phyloP scores from a whole-genome alignment of 2,113 vertebrate genomes.

The Orcinus orca region DNA sequence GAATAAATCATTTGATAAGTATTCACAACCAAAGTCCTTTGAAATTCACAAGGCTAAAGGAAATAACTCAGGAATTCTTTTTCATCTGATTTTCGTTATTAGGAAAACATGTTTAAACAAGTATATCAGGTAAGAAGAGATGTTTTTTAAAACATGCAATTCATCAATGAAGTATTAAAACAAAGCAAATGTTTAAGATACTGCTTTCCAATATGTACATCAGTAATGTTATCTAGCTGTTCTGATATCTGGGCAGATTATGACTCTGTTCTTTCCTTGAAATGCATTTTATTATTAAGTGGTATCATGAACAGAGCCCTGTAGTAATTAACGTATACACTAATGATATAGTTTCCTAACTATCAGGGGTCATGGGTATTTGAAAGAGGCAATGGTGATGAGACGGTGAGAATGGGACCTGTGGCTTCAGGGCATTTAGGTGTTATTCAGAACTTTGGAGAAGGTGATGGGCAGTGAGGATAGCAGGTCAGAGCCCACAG shows the following conservation, averaged over 20 bases:
- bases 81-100: background rate
- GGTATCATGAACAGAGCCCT: background rate
- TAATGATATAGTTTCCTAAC: background rate
- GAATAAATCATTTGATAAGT: background rate
- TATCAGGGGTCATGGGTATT: background rate
- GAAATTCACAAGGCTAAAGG: background rate
- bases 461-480: background rate
- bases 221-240: background rate
- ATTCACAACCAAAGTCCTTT: slow-evolving; percentile 18
- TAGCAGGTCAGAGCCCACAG: background rate
- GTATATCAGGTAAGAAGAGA: background rate
- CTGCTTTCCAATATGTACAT: background rate
- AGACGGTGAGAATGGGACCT: background rate
- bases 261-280: background rate
- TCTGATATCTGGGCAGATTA: background rate
- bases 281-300: background rate
- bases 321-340: background rate
- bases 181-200: background rate
- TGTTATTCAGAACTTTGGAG: background rate
- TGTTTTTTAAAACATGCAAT: background rate
- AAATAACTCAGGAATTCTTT: background rate
- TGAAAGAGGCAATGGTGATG: background rate
- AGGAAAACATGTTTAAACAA: background rate
- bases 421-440: background rate
- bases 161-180: background rate